Percentiles rank a stretch among this genome's conserved stretches.
phyloP scores from a whole-genome alignment of 2,113 vertebrate species.

The Macroglossus sobrinus region DNA sequence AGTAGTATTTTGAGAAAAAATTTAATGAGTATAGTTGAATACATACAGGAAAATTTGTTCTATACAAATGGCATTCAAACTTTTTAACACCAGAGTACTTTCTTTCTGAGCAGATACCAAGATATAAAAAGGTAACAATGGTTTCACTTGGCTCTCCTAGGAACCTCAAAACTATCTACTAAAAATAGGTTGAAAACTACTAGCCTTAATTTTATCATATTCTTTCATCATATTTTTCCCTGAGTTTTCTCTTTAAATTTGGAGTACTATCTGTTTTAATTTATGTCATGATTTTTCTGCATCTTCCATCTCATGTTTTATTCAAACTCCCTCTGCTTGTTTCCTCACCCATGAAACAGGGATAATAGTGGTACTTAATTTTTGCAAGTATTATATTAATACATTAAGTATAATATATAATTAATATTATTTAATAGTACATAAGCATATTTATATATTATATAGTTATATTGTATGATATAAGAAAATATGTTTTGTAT shows the following conservation, averaged over 20 bases:
- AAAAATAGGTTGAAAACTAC: not conserved
- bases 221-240: not conserved
- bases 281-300: not conserved
- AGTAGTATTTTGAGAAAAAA: not conserved
- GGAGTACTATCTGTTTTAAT: not conserved
- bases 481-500: not conserved
- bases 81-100: not conserved
- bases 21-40: not conserved
- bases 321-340: not conserved
- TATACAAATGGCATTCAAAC: not conserved
- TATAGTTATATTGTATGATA: not conserved
- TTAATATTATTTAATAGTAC: not conserved
- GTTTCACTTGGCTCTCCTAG: not conserved
- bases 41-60: not conserved
- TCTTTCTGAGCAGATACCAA: not conserved
- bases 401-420: not conserved
- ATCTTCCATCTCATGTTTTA: not conserved
- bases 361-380: not conserved
- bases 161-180: not conserved
- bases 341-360: not conserved
- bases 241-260: not conserved
- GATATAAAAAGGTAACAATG: not conserved
- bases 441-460: not conserved
- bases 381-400: not conserved
- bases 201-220: not conserved